phyloP scores from a whole-genome alignment of 2,888 invertebrate species.

The Nephrotoma guestfalica region DNA sequence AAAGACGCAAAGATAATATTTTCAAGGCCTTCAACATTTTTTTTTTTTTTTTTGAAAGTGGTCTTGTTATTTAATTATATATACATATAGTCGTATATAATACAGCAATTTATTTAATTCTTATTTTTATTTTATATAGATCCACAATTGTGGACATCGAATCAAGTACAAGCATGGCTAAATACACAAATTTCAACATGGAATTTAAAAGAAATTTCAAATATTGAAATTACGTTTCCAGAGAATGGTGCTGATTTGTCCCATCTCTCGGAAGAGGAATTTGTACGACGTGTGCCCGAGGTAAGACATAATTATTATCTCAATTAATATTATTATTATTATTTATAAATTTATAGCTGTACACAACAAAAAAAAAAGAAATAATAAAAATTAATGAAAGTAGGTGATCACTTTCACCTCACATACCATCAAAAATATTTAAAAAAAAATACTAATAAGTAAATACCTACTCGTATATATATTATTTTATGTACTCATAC shows the following conservation, averaged over 20 bases:
- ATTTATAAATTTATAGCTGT: neutral
- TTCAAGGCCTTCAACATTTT: slow-evolving; percentile 6
- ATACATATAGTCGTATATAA: neutral
- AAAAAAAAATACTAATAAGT: neutral
- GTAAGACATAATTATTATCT: slow-evolving; percentile 33
- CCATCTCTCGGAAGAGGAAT: slow-evolving; percentile 70
- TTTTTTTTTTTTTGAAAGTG: slow-evolving; percentile 3
- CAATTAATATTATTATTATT: neutral
- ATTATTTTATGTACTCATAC: neutral
- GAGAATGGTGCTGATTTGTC: slow-evolving; percentile 66
- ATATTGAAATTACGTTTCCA: slow-evolving; percentile 62
- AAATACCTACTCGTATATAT: neutral
- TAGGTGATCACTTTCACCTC: slow-evolving; percentile 11
- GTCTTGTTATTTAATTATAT: slow-evolving; percentile 5
- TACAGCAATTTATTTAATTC: neutral
- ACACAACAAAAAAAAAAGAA: neutral
- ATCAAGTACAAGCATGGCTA: slow-evolving; percentile 80
- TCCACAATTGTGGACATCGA: slow-evolving; percentile 72
- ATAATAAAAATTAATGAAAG: slow-evolving; percentile 8
- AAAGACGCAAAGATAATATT: neutral
- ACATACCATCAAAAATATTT: neutral
- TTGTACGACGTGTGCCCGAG: slow-evolving; percentile 68
- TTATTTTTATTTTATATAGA: slow-evolving; percentile 40
- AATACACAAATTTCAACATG: slow-evolving; percentile 74
- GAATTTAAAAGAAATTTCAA: slow-evolving; percentile 53